Percentiles rank a stretch among this genome's conserved stretches.
phyloP scores from a whole-genome alignment of 2,797 vertebrate genomes.

The Hylomyscus alleni region DNA sequence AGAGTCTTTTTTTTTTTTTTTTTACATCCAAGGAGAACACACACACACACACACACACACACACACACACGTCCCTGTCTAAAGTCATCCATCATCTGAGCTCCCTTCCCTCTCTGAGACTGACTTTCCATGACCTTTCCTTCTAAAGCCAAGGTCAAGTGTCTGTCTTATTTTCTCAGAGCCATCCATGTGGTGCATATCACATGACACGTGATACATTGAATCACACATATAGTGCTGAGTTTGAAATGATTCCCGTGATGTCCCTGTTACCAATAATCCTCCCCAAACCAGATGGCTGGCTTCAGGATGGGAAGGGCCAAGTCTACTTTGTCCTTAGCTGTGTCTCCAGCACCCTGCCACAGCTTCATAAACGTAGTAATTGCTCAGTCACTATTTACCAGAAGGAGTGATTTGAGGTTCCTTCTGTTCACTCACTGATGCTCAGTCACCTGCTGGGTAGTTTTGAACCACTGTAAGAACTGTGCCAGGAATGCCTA shows the following conservation, averaged over 20 bases:
- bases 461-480: neutral
- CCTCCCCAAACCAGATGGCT: neutral
- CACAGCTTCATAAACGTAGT: slow-evolving; percentile 14
- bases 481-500: neutral
- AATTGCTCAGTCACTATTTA: slow-evolving; percentile 49
- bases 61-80: neutral
- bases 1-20: neutral
- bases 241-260: neutral
- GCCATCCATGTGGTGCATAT: neutral
- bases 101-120: neutral
- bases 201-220: neutral
- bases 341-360: neutral
- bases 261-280: neutral
- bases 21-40: neutral
- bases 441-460: neutral
- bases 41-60: neutral
- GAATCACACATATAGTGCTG: neutral
- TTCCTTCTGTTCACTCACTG: slow-evolving; percentile 10
- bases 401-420: neutral
- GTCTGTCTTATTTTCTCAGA: neutral
- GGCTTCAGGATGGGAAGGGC: neutral
- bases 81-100: neutral
- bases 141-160: neutral
- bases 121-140: neutral
- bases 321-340: neutral